Evolutionary conservation across 2,888 invertebrate genomes (phyloP), one percentile per base, ranked within the genome.

Genomic region (Drosophila hamatofila): DNA sequence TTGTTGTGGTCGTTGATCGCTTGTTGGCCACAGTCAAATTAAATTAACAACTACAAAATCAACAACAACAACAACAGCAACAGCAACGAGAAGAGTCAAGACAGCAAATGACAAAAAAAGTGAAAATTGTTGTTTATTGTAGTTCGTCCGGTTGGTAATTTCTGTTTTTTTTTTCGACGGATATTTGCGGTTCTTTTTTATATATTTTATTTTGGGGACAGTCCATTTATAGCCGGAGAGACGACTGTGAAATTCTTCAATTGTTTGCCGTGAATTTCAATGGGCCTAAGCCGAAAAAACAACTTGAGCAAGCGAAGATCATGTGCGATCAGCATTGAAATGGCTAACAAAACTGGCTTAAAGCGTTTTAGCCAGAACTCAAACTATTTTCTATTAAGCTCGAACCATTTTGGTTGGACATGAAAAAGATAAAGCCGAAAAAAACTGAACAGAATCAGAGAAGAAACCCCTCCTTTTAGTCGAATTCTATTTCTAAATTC

Each of bases 51-150:
- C 63, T 48, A 60, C 59, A 41, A 23, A 42, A 30, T 42, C 35
- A 35, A 37, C 52, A 35, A 51, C 51, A 33, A 30, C 49, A 49
- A 51, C 51, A 37, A 37, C 35, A 49, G 3, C 35, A 49, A 2
- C 37, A 39, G 33, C 30, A 35, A 35, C 73, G 55, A 27, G 48
- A 30, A 48, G 27, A 67, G 55, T 39, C 73, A 72, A 70, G 78
- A 69, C 57, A 69, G 68, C 68, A 77, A 76, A 69, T 69, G 78
- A 77, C 78, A 76, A 74, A 61, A 76, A 78, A 87, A 83, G 86
- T 88, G 83, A 80, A 88, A 84, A 83, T 84, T 78, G 79, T 85
- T 88, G 69, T 79, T 85, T 76, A 76, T 76, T 80, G 76, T 84
- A 71, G 70, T 76, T 67, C 74, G 81, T 86, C 83, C 84, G 88